These are phyloP conservation scores for Vannuccia rotundouncinata DNA, from an alignment of 2,888 invertebrate species.

Conservation along the genomic window DNA sequence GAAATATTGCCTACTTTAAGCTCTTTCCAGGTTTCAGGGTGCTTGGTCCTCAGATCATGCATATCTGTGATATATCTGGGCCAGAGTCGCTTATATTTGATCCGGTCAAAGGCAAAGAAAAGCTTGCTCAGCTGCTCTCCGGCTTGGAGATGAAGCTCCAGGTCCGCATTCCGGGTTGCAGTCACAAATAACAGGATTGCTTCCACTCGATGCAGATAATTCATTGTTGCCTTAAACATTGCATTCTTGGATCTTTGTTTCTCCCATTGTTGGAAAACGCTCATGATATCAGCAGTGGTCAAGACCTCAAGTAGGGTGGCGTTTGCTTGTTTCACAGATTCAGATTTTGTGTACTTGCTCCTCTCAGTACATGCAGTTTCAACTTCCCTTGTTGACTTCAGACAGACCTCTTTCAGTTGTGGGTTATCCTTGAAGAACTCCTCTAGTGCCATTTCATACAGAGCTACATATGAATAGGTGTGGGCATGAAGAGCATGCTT, in stretches of 20 bases:
- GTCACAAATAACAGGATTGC: conserved; percentile 40
- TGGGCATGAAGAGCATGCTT: conserved; percentile 27
- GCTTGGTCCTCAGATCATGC: conserved; percentile 35
- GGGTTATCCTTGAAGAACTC: conserved; percentile 40
- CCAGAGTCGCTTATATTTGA: conserved; percentile 37
- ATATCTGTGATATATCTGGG: conserved; percentile 38
- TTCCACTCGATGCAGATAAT: conserved; percentile 40
- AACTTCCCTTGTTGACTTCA: conserved; percentile 33
- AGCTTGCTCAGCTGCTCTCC: conserved; percentile 40
- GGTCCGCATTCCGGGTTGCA: conserved; percentile 39
- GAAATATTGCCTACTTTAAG: conserved; percentile 24
- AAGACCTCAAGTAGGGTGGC: conserved; percentile 34
- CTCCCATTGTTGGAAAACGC: conserved; percentile 35
- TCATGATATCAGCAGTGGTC: conserved; percentile 35
- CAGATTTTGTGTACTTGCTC: conserved; percentile 33
- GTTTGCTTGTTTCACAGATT: conserved; percentile 36
- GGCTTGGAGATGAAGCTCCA: conserved; percentile 40
- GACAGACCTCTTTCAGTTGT: conserved; percentile 37
- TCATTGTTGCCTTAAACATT: conserved; percentile 40
- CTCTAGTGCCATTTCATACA: conserved; percentile 39
- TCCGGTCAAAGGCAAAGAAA: conserved; percentile 39
- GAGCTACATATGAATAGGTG: conserved; percentile 38
- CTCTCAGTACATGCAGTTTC: conserved; percentile 33
- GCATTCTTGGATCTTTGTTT: conserved; percentile 37
- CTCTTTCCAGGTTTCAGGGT: conserved; percentile 31